phyloP scores from a whole-genome alignment of 2,113 vertebrate species.

The Semnornis frantzii region DNA sequence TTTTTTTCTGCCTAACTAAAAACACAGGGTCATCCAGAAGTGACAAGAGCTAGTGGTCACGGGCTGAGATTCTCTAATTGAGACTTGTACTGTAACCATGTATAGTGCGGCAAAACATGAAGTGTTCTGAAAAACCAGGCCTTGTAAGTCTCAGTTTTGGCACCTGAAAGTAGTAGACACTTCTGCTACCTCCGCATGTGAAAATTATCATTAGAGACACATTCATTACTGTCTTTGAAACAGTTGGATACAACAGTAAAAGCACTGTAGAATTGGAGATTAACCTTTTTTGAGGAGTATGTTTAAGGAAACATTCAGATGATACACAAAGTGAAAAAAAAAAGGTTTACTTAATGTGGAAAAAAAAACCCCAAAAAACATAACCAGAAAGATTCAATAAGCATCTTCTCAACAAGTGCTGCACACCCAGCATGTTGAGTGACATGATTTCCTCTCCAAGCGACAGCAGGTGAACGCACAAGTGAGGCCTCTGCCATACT shows the following conservation, averaged over 20 bases:
- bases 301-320: slow-evolving; percentile 14
- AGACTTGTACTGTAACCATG: not conserved
- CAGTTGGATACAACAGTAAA: slow-evolving; percentile 18
- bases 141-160: slow-evolving; percentile 6
- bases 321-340: not conserved
- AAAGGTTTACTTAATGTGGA: not conserved
- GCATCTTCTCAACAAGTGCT: not conserved
- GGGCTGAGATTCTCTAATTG: not conserved
- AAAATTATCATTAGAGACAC: slow-evolving; percentile 13
- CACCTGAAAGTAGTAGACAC: slow-evolving; percentile 8
- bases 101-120: not conserved
- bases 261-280: not conserved
- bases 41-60: not conserved
- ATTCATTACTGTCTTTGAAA: slow-evolving; percentile 8
- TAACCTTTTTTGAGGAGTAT: slow-evolving; percentile 36
- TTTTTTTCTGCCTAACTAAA: not conserved
- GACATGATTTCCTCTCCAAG: not conserved
- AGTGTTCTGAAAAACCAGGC: not conserved
- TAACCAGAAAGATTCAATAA: not conserved
- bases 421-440: not conserved
- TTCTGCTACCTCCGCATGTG: not conserved
- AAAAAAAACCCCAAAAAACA: no score
- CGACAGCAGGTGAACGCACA: not conserved
- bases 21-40: not conserved
- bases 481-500: not conserved